Conservation (phyloP, 2,113 vertebrate genomes). For the Chiloscyllium plagiosum region DNA sequence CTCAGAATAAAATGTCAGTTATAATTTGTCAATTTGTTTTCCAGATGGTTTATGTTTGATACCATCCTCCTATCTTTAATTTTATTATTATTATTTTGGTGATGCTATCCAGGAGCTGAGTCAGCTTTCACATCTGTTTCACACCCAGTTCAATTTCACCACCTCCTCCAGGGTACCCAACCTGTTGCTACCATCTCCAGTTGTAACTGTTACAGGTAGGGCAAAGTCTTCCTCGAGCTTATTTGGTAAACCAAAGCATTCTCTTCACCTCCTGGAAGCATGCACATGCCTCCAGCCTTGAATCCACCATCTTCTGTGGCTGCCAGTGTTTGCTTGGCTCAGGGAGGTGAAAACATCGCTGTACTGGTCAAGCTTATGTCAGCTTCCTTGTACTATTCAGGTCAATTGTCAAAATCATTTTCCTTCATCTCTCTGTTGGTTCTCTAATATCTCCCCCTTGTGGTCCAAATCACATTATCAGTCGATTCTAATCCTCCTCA, state of each 20-base stretch:
- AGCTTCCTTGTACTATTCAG: no score
- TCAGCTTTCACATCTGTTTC: not conserved
- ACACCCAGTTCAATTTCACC: no score
- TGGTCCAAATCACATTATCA: not conserved
- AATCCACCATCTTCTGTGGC: not conserved
- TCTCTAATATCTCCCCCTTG: not conserved
- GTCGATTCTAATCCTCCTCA: no score
- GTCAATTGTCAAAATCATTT: not conserved
- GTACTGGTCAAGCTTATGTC: not conserved
- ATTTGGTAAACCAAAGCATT: no score
- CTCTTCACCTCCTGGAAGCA: not conserved
- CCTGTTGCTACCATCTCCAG: no score
- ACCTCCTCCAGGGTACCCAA: no score
- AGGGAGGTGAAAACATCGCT: not conserved
- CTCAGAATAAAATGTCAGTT: not conserved
- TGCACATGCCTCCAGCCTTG: not conserved
- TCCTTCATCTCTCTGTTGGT: not conserved
- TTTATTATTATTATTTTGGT: not conserved
- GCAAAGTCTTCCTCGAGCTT: not conserved
- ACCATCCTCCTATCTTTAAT: not conserved
- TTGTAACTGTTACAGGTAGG: not conserved
- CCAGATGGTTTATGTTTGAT: not conserved
- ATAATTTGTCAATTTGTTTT: not conserved
- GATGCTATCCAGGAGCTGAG: not conserved
- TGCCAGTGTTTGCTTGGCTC: not conserved